phyloP scores from a whole-genome alignment of 2,113 vertebrate species.

The Actinemys pallida region DNA sequence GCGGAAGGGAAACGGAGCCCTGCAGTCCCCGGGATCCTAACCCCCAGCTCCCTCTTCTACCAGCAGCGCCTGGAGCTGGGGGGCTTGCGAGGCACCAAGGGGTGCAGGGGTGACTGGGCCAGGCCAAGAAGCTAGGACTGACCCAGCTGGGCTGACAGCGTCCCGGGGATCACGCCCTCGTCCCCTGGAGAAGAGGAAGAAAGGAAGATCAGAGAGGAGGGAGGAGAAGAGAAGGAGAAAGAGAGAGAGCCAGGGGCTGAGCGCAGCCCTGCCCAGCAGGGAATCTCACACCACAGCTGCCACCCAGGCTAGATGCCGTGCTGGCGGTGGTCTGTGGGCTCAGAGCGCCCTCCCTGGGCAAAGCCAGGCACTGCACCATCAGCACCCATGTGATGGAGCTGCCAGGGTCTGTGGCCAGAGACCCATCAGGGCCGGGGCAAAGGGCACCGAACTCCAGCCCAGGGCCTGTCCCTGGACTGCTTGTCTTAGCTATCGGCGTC shows the following conservation, averaged over 20 bases:
- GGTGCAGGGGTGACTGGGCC: no score
- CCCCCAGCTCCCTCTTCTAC: neutral
- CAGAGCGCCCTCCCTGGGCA: neutral
- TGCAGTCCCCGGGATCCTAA: neutral
- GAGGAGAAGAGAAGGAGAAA: neutral
- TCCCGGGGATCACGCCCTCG: neutral
- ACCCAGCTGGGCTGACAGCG: no score
- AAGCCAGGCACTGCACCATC: neutral
- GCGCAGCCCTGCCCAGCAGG: neutral
- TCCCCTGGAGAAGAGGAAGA: neutral
- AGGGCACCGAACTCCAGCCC: neutral
- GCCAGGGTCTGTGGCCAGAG: no score
- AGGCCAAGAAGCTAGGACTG: neutral
- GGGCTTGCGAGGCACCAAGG: neutral
- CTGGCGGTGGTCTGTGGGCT: neutral
- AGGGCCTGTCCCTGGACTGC: no score
- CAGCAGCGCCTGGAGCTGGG: neutral
- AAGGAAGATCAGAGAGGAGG: neutral
- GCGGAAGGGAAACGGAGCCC: no score
- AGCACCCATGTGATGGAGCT: no score
- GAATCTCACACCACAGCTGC: neutral
- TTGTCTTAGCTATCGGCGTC: no score
- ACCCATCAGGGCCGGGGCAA: no score
- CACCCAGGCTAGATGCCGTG: neutral
- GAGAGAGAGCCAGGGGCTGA: neutral